phyloP scores from a whole-genome alignment of 2,797 vertebrate genomes.

The Erithacus rubecula region DNA sequence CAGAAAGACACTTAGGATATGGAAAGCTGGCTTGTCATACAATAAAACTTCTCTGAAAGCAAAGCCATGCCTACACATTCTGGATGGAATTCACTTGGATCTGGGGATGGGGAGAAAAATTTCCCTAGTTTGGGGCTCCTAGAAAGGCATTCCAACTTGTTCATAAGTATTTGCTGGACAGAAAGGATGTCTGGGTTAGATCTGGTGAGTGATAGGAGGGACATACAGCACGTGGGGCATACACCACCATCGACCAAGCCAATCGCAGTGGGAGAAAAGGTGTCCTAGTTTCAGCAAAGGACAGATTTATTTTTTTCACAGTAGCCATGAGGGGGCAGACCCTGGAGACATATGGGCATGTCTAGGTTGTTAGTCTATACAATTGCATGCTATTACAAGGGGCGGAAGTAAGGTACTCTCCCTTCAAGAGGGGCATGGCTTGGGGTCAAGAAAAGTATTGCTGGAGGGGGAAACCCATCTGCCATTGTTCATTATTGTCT shows the following conservation, averaged over 20 bases:
- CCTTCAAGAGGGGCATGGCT: neutral
- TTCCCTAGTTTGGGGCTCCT: neutral
- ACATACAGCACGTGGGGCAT: neutral
- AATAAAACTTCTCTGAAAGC: neutral
- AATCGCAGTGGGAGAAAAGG: neutral
- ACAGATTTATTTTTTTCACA: neutral
- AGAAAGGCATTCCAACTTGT: neutral
- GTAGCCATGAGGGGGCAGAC: neutral
- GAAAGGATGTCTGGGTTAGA: neutral
- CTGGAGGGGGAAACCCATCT: neutral
- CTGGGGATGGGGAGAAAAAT: neutral
- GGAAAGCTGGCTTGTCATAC: neutral
- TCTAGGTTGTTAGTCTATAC: neutral
- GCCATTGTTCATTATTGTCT: neutral
- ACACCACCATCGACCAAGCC: neutral
- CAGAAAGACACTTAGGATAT: conserved; percentile 23
- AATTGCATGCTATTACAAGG: neutral
- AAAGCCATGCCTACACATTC: neutral
- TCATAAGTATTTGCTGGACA: neutral
- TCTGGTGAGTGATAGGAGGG: neutral
- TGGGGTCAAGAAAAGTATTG: neutral
- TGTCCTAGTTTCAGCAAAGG: neutral
- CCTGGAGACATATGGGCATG: no score
- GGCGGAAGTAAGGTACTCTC: neutral
- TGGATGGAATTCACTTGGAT: neutral